These are phyloP conservation scores for Gambusia affinis DNA, from an alignment of 2,113 vertebrate genomes.

Conservation along the genomic window DNA sequence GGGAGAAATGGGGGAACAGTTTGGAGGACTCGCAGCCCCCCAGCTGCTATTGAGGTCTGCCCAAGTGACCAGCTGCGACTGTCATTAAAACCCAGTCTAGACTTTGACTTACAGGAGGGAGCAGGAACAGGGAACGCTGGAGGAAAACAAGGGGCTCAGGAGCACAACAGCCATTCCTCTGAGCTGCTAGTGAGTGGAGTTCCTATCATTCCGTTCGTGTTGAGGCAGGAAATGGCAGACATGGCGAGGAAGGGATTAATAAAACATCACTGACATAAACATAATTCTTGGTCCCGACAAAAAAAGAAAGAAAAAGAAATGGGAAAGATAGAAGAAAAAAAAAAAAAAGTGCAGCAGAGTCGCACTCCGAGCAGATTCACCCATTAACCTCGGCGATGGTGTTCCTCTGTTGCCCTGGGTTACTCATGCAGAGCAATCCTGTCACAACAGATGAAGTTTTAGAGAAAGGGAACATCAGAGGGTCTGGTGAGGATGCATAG, in stretches of 20 bases:
- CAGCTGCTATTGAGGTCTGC: conserved; percentile 62
- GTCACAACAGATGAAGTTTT: conserved; percentile 41
- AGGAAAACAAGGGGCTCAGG: conserved; percentile 48
- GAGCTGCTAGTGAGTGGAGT: conserved; percentile 65
- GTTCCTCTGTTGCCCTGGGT: conserved; percentile 5
- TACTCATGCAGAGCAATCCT: conserved; percentile 16
- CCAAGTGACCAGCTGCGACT: conserved; percentile 74
- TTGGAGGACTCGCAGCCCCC: conserved; percentile 39
- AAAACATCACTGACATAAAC: conserved; percentile 70
- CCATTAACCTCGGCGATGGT: conserved; percentile 6
- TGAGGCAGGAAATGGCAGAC: conserved; percentile 77
- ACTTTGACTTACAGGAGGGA: conserved; percentile 76
- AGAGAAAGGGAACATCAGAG: conserved; percentile 6
- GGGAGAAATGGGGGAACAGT: conserved; percentile 16
- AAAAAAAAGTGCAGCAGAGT: conserved; percentile 34
- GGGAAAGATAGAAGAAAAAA: conserved; percentile 20
- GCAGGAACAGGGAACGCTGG: conserved; percentile 49
- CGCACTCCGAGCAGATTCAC: conserved; percentile 42
- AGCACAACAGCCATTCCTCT: conserved; percentile 32
- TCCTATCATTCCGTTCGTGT: conserved; percentile 82
- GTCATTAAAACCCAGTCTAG: conserved; percentile 83
- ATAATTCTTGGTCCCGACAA: conserved; percentile 48
- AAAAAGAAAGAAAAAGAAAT: background rate
- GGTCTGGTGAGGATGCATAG: conserved; percentile 40
- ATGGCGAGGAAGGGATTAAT: conserved; percentile 63